Evolutionary conservation across 92 coral and sea anemone species (phyloP).

Genomic region (Phenganax stokvisi): DNA sequence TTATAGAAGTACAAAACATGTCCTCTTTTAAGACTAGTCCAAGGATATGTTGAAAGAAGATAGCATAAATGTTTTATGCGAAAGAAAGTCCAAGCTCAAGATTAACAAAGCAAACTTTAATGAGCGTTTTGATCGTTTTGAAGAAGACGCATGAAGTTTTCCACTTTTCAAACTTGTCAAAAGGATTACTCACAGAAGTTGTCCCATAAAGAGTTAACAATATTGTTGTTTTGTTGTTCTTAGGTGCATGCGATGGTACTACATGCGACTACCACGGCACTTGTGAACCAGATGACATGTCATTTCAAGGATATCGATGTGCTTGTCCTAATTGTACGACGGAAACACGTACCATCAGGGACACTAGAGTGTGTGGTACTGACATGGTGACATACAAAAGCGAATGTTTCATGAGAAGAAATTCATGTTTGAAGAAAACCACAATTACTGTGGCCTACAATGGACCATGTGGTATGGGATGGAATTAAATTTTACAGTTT

Average conservation of each 20-base stretch:
- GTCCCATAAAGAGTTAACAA: too few relatives aligned
- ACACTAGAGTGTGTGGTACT: constrained; percentile 23
- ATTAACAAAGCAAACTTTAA: too few relatives aligned
- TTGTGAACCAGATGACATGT: background rate
- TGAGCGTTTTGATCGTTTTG: too few relatives aligned
- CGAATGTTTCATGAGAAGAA: constrained; percentile 8
- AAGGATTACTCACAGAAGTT: too few relatives aligned
- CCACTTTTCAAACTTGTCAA: too few relatives aligned
- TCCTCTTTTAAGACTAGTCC: too few relatives aligned
- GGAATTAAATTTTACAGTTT: too few relatives aligned
- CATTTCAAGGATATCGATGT: background rate
- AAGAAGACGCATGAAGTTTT: too few relatives aligned
- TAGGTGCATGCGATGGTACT: constrained; percentile 11
- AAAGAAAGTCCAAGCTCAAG: too few relatives aligned
- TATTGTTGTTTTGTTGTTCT: background rate
- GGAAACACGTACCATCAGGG: background rate
- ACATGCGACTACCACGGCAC: constrained; percentile 2
- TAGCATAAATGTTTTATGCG: too few relatives aligned
- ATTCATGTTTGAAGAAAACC: background rate
- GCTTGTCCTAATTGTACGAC: constrained; percentile 7
- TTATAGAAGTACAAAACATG: too few relatives aligned
- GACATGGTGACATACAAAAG: constrained; percentile 13
- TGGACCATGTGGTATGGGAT: constrained; percentile 24
- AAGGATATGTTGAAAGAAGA: too few relatives aligned
- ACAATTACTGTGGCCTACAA: background rate